Conservation (phyloP, 92 coral and sea anemone species). For the Galaxea fascicularis region DNA sequence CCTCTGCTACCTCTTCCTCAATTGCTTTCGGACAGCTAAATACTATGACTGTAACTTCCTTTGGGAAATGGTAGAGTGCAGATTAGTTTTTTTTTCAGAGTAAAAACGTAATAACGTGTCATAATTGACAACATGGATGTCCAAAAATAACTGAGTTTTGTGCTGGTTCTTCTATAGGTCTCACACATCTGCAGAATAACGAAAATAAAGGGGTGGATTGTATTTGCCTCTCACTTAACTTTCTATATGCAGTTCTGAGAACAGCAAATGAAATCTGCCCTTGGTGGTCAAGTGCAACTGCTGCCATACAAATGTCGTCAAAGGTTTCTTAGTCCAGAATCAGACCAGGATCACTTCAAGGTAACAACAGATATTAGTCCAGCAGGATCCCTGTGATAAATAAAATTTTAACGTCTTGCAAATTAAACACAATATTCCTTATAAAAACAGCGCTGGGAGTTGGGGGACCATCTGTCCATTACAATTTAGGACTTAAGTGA, state of each 20-base stretch:
- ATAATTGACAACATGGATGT: too few relatives aligned
- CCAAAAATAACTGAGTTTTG: too few relatives aligned
- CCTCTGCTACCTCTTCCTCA: too few relatives aligned
- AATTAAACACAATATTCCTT: not conserved
- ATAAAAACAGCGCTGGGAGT: too few relatives aligned
- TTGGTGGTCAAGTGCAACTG: conserved; percentile 14
- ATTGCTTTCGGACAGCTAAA: too few relatives aligned
- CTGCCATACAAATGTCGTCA: not conserved
- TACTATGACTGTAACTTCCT: too few relatives aligned
- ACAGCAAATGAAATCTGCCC: conserved; percentile 3
- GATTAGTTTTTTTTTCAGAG: too few relatives aligned
- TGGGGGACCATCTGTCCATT: too few relatives aligned
- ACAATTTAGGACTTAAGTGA: too few relatives aligned
- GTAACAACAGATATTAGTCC: not conserved
- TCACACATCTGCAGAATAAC: not conserved
- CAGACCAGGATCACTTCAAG: conserved; percentile 7
- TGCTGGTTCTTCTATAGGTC: too few relatives aligned
- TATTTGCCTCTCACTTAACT: conserved; percentile 18
- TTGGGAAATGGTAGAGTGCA: too few relatives aligned
- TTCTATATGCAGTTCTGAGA: not conserved
- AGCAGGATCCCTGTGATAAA: not conserved
- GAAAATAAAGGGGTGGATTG: conserved; percentile 13
- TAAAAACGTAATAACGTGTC: too few relatives aligned
- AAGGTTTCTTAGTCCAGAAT: conserved; percentile 24
- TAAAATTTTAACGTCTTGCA: not conserved